Evolutionary conservation across 2,797 vertebrate genomes (phyloP), one percentile per base, ranked within the genome.

Genomic region (Urophycis tenuis): DNA sequence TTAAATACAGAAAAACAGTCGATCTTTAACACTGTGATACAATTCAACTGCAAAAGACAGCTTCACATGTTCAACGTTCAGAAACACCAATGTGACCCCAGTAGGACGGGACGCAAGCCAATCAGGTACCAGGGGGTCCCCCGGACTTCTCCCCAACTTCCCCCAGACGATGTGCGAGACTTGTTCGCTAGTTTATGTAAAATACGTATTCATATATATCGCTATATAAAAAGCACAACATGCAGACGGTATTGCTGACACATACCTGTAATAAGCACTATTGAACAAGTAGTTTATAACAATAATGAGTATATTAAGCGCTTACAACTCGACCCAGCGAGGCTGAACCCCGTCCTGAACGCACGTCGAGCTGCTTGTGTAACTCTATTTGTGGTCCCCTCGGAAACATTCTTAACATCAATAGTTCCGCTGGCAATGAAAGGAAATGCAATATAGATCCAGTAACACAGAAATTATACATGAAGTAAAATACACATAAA

Each of bases 381-480:
- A 11, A 80, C 86, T 25, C 2, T 77, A 29, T 79, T 73, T 74
- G 80, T 34, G 19, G 49, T 71, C 86, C 78, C 72, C 0, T 19
- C 0, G 79, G 49, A 87, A 88, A 77, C 0, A 70, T 34, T 0
- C 3, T 9, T 1, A 2, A 0, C 0, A n/a, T 0, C 7, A 12
- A 33, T 14, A 39, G 81, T 88, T 91, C 89, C 89, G 79, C 71
- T 25, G 0, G 4, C 10, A 17, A 70, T 53, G 6, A 6, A 53
- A 53, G 12, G 9, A 73, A n/a, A 60, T 25, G 31, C 25, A 15
- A 34, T n/a, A 22, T 22, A 53, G 49, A 17, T 53, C 22, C n/a
- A 53, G 5, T 53, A 17, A 53, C 49, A 7, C 22, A 22, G 2
- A 22, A 22, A 53, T 53, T 45, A 45, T 45, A 22, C 49, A 22